Percentiles rank a stretch among this genome's conserved stretches.
phyloP scores from a whole-genome alignment of 2,888 invertebrate species.

The Polyommatus icarus region DNA sequence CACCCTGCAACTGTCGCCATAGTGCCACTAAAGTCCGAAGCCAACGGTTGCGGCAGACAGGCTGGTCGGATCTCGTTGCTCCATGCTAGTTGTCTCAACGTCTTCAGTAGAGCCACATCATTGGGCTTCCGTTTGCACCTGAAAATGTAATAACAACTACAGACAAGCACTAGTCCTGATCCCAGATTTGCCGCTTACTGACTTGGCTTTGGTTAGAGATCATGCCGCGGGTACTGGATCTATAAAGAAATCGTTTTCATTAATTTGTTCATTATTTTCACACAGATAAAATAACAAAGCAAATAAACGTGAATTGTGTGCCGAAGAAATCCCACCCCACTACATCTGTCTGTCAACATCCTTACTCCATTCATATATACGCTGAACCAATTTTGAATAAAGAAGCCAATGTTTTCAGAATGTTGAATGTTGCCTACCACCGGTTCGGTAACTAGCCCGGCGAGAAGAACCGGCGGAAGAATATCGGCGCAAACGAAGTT shows the following conservation, averaged over 20 bases:
- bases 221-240: constrained; percentile 44
- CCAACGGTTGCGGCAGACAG: constrained; percentile 83
- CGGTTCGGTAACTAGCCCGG: no score
- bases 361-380: no score
- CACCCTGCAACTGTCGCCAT: constrained; percentile 89
- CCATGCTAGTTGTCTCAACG: constrained; percentile 84
- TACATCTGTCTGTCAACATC: no score
- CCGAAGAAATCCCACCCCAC: no score
- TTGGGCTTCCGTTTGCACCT: constrained; percentile 60
- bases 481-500: no score
- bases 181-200: not conserved
- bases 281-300: not conserved
- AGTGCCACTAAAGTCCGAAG: constrained; percentile 77
- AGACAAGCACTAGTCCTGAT: not conserved
- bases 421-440: no score
- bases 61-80: constrained; percentile 86
- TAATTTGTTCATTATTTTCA: not conserved
- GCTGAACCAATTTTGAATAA: no score
- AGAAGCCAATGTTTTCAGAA: no score
- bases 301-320: not conserved
- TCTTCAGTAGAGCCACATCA: constrained; percentile 88
- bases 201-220: not conserved
- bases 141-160: not conserved
- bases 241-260: constrained; percentile 41
- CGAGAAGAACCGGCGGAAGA: no score